Conservation (phyloP, 2,113 vertebrate genomes). For the Psittacus erithacus region DNA sequence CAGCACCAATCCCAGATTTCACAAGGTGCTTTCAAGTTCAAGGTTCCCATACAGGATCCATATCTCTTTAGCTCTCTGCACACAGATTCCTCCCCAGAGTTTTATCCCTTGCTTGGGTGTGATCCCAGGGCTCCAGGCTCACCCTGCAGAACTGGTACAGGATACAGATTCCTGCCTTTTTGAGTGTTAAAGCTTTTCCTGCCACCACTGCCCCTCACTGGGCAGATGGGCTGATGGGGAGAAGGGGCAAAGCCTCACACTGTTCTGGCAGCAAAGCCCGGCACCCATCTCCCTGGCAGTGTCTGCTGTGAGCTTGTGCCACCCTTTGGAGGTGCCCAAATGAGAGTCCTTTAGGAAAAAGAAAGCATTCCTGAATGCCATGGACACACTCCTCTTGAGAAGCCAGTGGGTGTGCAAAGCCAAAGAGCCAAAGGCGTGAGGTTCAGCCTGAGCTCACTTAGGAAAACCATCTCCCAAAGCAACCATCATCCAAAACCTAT, state of each 20-base stretch:
- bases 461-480: not conserved
- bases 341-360: fast-evolving
- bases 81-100: not conserved
- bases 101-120: not conserved
- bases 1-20: not conserved
- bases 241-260: not conserved
- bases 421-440: not conserved
- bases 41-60: not conserved
- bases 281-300: not conserved
- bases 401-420: not conserved
- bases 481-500: not conserved
- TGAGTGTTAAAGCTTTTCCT: not conserved
- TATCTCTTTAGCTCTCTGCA: not conserved
- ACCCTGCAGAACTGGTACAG: fast-evolving
- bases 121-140: not conserved
- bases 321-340: not conserved
- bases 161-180: not conserved
- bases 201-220: not conserved
- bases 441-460: not conserved
- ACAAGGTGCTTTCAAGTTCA: not conserved
- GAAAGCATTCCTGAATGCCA: not conserved
- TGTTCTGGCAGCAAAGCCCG: not conserved
- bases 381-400: not conserved
- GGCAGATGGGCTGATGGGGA: not conserved
- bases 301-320: not conserved